These are phyloP conservation scores for Crotalus helleri DNA, from an alignment of 2,113 vertebrate genomes.

Conservation along the genomic window DNA sequence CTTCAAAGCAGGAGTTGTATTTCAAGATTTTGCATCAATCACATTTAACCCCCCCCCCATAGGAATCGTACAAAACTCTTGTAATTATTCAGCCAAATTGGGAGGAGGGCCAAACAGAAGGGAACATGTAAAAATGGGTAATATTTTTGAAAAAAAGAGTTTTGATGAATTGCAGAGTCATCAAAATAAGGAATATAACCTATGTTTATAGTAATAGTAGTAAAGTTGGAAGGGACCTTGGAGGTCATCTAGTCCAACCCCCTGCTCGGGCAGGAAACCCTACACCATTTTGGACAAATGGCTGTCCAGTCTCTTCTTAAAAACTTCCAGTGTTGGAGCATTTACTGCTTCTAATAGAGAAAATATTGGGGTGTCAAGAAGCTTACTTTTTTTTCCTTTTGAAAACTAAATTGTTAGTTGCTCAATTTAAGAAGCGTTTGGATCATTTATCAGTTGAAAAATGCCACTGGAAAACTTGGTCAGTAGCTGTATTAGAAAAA, in stretches of 20 bases:
- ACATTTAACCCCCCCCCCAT: neutral
- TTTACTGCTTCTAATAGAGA: neutral
- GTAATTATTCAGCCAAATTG: neutral
- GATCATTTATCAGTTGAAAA: neutral
- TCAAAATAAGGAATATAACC: neutral
- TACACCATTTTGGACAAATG: too few species aligned
- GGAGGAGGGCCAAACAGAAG: neutral
- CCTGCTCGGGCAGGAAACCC: too few species aligned
- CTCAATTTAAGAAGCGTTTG: neutral
- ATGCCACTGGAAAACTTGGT: neutral
- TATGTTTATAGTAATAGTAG: neutral
- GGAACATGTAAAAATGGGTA: neutral
- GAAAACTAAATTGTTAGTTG: neutral
- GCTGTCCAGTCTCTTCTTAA: too few species aligned
- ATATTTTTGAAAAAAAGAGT: neutral
- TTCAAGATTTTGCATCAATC: neutral
- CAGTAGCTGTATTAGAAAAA: neutral
- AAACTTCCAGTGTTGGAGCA: too few species aligned
- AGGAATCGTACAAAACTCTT: neutral
- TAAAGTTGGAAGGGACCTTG: too few species aligned
- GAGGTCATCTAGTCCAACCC: too few species aligned
- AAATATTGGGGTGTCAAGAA: neutral
- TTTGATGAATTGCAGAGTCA: neutral
- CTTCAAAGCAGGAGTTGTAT: neutral
- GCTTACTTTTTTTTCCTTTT: neutral